A percentile compares a stretch with the other conserved stretches of the same genome.
Conservation (phyloP, 2,113 vertebrate genomes). For the Chaetodon trifascialis region DNA sequence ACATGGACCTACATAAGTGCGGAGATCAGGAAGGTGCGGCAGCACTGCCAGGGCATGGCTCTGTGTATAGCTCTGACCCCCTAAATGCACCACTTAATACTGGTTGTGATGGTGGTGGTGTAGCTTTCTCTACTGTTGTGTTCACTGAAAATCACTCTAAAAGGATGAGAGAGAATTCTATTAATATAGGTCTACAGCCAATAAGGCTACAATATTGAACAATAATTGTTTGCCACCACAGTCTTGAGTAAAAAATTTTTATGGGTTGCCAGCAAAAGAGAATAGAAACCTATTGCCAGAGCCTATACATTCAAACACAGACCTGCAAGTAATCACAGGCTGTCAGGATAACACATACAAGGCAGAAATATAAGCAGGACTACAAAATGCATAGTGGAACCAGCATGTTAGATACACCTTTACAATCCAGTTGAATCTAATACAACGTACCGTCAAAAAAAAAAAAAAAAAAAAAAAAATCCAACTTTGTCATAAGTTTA, state of each 20-base stretch:
- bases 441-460: neutral
- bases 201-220: neutral
- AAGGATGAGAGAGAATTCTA: neutral
- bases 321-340: neutral
- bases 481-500: neutral
- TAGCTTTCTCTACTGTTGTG: neutral
- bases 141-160: neutral
- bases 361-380: neutral
- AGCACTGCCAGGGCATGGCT: neutral
- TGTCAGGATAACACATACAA: neutral
- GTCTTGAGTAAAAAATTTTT: conserved; percentile 5
- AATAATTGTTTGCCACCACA: neutral
- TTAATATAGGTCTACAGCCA: neutral
- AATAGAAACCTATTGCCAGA: neutral
- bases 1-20: conserved; percentile 47
- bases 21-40: conserved; percentile 49
- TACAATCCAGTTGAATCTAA: neutral
- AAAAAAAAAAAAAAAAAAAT: neutral
- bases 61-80: neutral
- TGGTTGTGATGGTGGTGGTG: neutral
- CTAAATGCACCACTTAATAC: neutral
- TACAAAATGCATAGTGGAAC: neutral
- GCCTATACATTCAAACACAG: neutral
- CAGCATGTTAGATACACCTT: neutral
- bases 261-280: neutral